A percentile compares a stretch with the other conserved stretches of the same genome.
Evolutionary conservation across 2,888 invertebrate genomes (phyloP).

Genomic region (Ectobius pallidus): DNA sequence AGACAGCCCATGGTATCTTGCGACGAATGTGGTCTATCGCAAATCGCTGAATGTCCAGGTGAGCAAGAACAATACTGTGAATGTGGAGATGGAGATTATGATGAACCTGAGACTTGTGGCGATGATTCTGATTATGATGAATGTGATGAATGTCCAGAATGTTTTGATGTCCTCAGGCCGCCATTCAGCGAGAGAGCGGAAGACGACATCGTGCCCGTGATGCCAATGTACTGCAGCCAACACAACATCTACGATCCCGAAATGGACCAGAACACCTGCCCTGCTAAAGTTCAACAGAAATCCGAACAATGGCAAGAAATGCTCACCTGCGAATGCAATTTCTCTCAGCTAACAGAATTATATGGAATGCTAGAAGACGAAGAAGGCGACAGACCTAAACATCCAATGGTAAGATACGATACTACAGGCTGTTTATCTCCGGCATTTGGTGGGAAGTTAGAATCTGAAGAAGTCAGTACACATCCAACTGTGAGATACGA

Average conservation of each 20-base stretch:
- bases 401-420: constrained; percentile 4
- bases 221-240: constrained; percentile 23
- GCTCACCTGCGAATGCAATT: background rate
- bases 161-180: constrained; percentile 4
- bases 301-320: background rate
- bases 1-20: too few species aligned
- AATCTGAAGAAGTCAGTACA: background rate
- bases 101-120: background rate
- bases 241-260: constrained; percentile 20
- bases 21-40: background rate
- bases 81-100: background rate
- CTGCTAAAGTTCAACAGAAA: background rate
- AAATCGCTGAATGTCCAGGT: background rate
- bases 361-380: background rate
- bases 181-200: background rate
- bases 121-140: too few species aligned
- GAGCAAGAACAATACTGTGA: background rate
- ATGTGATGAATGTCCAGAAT: background rate
- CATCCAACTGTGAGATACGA: constrained; percentile 15
- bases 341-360: background rate
- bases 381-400: too few species aligned
- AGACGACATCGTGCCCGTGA: constrained; percentile 25
- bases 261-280: background rate
- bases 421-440: background rate
- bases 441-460: background rate